Base-by-base conservation (phyloP, 2,888 invertebrate species). In the Melipona beecheii region DNA sequence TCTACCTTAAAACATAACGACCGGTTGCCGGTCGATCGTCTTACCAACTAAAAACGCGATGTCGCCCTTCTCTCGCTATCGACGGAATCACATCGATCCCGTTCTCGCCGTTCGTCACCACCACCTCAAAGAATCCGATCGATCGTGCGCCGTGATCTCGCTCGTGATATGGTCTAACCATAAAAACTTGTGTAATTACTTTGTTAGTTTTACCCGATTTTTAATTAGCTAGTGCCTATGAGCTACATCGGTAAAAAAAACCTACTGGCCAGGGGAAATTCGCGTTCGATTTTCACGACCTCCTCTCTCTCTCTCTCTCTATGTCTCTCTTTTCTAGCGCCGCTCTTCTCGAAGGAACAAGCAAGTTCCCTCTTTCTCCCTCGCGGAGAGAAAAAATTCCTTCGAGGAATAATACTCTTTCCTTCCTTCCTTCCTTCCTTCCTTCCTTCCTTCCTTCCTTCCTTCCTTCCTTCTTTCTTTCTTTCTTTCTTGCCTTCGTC, bases 111-210 rank as follows among this genome's bases (percentile, higher is more conserved):
- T 60, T 64, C 60, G 58, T 73, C 62, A 43, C 27, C 1, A 27
- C 43, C 65, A 36, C 71, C 78, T 69, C 64, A 71, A 58, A 52
- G 70, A 85, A 78, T 50, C 81, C 86, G 85, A 87, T 81, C 86
- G 79, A 80, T 78, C 80, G 76, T 85, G 78, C 78, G 79, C 86
- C 89, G 87, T 82, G 87, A 83, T 83, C 73, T 75, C 91, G 85
- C 82, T 62, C 77, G 83, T 93, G 94, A 94, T 94, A 94, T 94
- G 93, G 93, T 91, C 91, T 93, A 92, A 93, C 91, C 93, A 91
- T 93, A 90, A 87, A 89, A 87, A 87, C 68, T 88, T 77, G 81
- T 66, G 79, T 78, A 78, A 80, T 83, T 77, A 80, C 79, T 83
- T 79, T 82, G 83, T 83, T 73, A 86, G 74, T 78, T 81, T 83